These are phyloP conservation scores for Microcebus jonahi DNA, from an alignment of 2,113 vertebrate species.

Conservation along the genomic window DNA sequence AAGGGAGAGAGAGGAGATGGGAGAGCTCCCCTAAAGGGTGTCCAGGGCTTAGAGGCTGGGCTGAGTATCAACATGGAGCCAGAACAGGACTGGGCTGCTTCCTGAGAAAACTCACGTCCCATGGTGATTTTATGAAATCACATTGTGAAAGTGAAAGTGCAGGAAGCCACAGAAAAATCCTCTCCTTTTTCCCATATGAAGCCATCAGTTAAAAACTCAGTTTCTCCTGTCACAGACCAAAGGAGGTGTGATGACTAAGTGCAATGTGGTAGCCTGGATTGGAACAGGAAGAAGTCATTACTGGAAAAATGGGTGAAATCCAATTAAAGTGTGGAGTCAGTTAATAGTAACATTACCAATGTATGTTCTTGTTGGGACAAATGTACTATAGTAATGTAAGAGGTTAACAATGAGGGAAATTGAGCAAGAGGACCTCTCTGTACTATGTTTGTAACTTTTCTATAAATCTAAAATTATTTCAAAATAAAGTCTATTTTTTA, in stretches of 20 bases:
- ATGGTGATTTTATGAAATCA: neutral
- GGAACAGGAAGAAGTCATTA: neutral
- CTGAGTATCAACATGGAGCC: neutral
- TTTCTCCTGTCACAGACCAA: neutral
- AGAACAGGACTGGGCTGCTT: neutral
- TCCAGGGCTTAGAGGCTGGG: neutral
- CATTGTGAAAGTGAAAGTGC: neutral
- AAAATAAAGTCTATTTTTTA: conserved; percentile 1
- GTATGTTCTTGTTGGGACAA: neutral
- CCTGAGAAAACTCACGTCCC: neutral
- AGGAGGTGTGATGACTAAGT: neutral
- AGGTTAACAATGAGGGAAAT: neutral
- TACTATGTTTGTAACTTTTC: neutral
- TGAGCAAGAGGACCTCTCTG: neutral
- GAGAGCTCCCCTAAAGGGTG: neutral
- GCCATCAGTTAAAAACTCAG: neutral
- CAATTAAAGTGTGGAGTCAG: neutral
- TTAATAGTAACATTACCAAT: neutral
- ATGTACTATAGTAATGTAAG: neutral
- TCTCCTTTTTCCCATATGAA: neutral
- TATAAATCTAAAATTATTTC: neutral
- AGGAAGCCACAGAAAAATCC: neutral
- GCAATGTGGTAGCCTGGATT: neutral
- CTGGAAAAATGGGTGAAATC: neutral
- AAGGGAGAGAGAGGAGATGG: neutral